A percentile compares a stretch with the other conserved stretches of the same genome.
These are phyloP conservation scores for Epizoanthus fatuus DNA, from an alignment of 92 coral and sea anemone genomes.

Conservation along the genomic window DNA sequence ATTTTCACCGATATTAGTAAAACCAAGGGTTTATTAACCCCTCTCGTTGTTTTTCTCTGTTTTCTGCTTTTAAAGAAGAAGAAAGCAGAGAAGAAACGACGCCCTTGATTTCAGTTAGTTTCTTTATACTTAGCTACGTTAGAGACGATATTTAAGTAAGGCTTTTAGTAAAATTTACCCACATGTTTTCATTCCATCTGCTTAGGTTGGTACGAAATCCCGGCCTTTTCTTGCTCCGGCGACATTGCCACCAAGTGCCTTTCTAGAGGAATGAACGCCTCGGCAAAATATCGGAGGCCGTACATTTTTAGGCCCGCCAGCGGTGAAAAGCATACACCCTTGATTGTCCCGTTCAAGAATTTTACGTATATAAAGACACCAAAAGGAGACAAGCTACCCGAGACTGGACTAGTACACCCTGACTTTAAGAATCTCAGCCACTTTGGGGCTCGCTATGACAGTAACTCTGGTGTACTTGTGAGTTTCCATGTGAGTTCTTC, in stretches of 20 bases:
- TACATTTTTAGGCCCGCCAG: background rate
- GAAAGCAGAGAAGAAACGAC: no score
- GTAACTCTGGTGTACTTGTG: slow-evolving; percentile 2
- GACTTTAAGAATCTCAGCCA: background rate
- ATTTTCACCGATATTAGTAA: no score
- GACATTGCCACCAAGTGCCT: background rate
- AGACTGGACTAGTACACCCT: slow-evolving; percentile 22
- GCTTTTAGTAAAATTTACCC: no score
- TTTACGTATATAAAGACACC: background rate
- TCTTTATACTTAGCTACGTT: no score
- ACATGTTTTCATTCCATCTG: background rate
- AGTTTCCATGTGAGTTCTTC: background rate
- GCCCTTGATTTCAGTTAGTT: no score
- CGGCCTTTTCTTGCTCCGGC: background rate
- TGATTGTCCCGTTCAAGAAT: slow-evolving; percentile 20
- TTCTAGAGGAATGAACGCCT: background rate
- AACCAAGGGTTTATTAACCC: no score
- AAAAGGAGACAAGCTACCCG: background rate
- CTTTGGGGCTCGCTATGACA: background rate
- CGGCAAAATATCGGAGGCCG: background rate
- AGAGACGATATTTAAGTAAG: no score
- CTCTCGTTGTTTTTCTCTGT: no score
- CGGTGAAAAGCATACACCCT: background rate
- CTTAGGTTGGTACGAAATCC: background rate
- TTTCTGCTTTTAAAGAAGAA: no score